These are phyloP conservation scores for Heliconius hewitsoni DNA, from an alignment of 1,140 invertebrate genomes.

Conservation along the genomic window DNA sequence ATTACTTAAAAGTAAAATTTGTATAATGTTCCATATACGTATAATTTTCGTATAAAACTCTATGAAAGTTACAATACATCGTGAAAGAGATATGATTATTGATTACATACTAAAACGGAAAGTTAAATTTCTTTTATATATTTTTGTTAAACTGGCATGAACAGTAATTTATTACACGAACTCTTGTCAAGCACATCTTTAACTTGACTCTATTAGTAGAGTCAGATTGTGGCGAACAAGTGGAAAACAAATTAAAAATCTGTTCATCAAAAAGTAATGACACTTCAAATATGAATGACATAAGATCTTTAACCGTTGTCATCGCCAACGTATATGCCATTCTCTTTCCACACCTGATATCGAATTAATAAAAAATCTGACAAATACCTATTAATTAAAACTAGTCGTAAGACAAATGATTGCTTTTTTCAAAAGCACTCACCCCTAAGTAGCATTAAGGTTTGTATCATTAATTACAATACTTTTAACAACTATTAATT, in stretches of 20 bases:
- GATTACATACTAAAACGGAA: background rate
- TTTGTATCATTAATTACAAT: slow-evolving; percentile 70
- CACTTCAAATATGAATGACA: slow-evolving; percentile 10
- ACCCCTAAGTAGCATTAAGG: slow-evolving; percentile 55
- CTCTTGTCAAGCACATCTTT: background rate
- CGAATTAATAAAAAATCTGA: slow-evolving; percentile 35
- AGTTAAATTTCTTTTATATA: background rate
- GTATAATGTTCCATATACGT: slow-evolving; percentile 25
- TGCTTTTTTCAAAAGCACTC: slow-evolving; percentile 42
- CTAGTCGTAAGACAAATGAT: slow-evolving; percentile 42
- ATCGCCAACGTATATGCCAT: slow-evolving; percentile 4
- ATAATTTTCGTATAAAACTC: slow-evolving; percentile 29
- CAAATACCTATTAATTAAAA: slow-evolving; percentile 42
- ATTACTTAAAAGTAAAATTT: slow-evolving; percentile 43
- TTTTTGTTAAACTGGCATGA: background rate
- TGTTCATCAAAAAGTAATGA: slow-evolving; percentile 12
- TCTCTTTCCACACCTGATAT: slow-evolving; percentile 20
- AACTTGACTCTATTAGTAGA: background rate
- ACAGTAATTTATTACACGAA: background rate
- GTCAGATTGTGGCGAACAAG: background rate
- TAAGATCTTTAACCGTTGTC: slow-evolving; percentile 5
- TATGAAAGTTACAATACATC: background rate
- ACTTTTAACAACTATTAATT: slow-evolving; percentile 67
- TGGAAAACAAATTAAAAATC: slow-evolving; percentile 8
- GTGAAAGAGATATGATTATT: slow-evolving; percentile 12